phyloP scores from a whole-genome alignment of 2,888 invertebrate species.

The Disparrhopalites patrizii region DNA sequence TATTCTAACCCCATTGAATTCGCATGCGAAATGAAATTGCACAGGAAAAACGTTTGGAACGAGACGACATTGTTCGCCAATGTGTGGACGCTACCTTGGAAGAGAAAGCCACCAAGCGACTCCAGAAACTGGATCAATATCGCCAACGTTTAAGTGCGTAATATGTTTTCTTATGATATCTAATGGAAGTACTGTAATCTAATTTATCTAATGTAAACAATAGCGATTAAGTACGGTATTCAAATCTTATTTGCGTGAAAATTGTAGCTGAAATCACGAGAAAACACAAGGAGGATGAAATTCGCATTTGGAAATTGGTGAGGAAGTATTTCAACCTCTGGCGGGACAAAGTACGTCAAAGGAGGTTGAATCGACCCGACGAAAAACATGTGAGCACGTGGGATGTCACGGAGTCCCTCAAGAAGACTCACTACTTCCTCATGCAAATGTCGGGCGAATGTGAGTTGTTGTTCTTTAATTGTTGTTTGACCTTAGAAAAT shows the following conservation, averaged over 20 bases:
- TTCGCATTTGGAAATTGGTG: constrained; percentile 28
- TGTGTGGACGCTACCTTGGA: not conserved
- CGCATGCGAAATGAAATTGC: not conserved
- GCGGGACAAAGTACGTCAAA: constrained; percentile 31
- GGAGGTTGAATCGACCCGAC: constrained; percentile 29
- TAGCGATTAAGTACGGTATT: not conserved
- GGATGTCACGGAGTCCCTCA: constrained; percentile 29
- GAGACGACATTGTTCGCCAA: not conserved
- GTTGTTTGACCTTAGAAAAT: too few species aligned
- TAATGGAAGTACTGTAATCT: not conserved
- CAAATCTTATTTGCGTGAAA: not conserved
- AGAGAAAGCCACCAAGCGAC: not conserved
- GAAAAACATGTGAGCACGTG: constrained; percentile 36
- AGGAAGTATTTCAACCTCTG: constrained; percentile 31
- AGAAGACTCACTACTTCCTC: constrained; percentile 31
- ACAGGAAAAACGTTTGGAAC: not conserved
- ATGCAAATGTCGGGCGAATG: constrained; percentile 31
- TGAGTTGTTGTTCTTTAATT: too few species aligned
- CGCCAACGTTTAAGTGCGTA: not conserved
- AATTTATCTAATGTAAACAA: not conserved
- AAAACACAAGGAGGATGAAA: not conserved
- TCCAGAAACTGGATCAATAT: not conserved
- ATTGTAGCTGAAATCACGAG: constrained; percentile 16
- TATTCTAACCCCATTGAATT: too few species aligned
- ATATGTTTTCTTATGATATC: too few species aligned